Evolutionary conservation across 2,797 vertebrate species (phyloP).

Genomic region (Spea hammondii): DNA sequence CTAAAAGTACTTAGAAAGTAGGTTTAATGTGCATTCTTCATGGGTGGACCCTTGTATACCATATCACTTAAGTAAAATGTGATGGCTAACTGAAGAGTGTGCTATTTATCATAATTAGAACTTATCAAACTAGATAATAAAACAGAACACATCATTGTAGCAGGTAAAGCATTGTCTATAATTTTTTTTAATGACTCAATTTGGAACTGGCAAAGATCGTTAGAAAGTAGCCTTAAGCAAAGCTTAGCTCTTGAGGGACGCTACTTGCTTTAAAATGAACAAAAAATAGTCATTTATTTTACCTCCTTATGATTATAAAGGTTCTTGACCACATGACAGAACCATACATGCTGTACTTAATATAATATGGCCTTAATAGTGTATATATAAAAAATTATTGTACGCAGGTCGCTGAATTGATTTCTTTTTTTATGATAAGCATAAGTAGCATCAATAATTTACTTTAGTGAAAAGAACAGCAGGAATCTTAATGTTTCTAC

Average conservation of each 20-base stretch:
- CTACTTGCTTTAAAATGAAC: neutral
- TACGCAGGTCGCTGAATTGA: too few relatives aligned
- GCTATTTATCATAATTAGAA: constrained; percentile 7
- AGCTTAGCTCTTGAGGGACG: neutral
- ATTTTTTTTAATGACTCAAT: constrained; percentile 12
- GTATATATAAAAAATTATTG: too few relatives aligned
- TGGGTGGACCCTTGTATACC: too few relatives aligned
- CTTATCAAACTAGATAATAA: neutral
- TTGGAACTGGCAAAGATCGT: neutral
- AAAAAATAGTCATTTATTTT: neutral
- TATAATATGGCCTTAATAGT: too few relatives aligned
- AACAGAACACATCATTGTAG: neutral
- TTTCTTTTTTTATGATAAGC: too few relatives aligned
- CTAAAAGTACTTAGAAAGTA: too few relatives aligned
- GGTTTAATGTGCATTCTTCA: too few relatives aligned
- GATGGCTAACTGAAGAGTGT: neutral
- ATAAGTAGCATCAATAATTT: too few relatives aligned
- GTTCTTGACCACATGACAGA: neutral
- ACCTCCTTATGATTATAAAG: neutral
- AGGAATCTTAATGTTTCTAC: too few relatives aligned
- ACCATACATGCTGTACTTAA: too few relatives aligned
- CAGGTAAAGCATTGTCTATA: neutral
- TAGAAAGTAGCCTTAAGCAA: neutral
- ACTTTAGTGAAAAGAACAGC: too few relatives aligned
- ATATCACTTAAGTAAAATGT: neutral